Evolutionary conservation across 2,888 invertebrate genomes (phyloP).

Genomic region (Caenorhabditis zanzibari): DNA sequence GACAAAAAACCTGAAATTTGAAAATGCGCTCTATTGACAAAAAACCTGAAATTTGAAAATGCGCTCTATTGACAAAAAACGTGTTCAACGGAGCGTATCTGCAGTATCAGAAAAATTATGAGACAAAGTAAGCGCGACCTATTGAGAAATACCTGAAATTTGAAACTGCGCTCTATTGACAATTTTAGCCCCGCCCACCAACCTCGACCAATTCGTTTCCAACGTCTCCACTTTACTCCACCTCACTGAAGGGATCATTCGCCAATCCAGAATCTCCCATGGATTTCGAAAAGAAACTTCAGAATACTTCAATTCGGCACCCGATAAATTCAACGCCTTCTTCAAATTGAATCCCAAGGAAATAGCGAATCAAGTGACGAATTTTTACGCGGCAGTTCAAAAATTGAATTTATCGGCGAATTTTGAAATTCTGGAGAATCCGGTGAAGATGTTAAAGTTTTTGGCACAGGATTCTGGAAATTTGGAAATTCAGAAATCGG

Average conservation of each 20-base stretch:
- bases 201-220: not conserved
- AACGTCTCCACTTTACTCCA: not conserved
- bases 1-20: no score
- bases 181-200: not conserved
- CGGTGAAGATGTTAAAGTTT: not conserved
- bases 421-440: not conserved
- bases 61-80: no score
- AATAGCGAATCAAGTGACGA: not conserved
- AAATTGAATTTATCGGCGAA: not conserved
- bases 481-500: no score
- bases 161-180: no score
- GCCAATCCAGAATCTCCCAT: constrained; percentile 2
- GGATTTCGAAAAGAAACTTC: constrained; percentile 6
- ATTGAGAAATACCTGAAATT: no score
- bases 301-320: not conserved
- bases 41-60: no score
- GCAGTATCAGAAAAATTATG: no score
- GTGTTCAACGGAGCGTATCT: no score
- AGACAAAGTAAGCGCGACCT: no score
- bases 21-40: no score
- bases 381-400: not conserved
- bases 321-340: not conserved
- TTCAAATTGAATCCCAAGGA: not conserved
- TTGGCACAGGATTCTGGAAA: no score
- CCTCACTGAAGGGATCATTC: constrained; percentile 2